Percentiles rank a stretch among this genome's conserved stretches.
Evolutionary conservation across 2,797 vertebrate genomes (phyloP).

Genomic region (Phataginus tetradactyla): DNA sequence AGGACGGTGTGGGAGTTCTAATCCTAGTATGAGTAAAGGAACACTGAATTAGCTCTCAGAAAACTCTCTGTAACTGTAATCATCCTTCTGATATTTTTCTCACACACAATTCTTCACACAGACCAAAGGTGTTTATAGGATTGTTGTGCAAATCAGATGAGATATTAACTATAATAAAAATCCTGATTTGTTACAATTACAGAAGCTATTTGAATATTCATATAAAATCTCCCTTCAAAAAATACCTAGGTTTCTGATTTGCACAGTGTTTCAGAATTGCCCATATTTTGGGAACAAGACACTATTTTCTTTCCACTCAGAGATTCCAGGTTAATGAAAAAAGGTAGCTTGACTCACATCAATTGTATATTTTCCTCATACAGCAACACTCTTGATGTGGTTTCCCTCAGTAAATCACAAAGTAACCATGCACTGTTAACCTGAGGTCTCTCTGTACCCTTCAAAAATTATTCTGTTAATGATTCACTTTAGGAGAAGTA

Average conservation of each 20-base stretch:
- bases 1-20: not conserved
- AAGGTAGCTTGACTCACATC: not conserved
- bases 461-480: slow-evolving; percentile 51
- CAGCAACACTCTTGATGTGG: not conserved
- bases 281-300: not conserved
- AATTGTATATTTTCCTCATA: slow-evolving; percentile 26
- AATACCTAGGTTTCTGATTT: not conserved
- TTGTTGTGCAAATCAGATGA: not conserved
- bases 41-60: not conserved
- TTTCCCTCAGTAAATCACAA: slow-evolving; percentile 28
- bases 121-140: not conserved
- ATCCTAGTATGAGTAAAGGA: not conserved
- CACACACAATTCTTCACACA: not conserved
- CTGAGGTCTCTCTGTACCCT: not conserved
- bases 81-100: not conserved
- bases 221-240: not conserved
- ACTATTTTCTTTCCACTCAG: not conserved
- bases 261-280: not conserved
- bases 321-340: slow-evolving; percentile 32
- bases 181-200: not conserved
- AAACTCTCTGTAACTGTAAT: not conserved
- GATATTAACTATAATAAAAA: not conserved
- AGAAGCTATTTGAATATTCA: not conserved
- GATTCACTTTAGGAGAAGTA: not conserved
- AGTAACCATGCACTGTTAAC: not conserved